A percentile compares a stretch with the other conserved stretches of the same genome.
Evolutionary conservation across 1,140 invertebrate genomes (phyloP).

Genomic region (Amyelois transitella): DNA sequence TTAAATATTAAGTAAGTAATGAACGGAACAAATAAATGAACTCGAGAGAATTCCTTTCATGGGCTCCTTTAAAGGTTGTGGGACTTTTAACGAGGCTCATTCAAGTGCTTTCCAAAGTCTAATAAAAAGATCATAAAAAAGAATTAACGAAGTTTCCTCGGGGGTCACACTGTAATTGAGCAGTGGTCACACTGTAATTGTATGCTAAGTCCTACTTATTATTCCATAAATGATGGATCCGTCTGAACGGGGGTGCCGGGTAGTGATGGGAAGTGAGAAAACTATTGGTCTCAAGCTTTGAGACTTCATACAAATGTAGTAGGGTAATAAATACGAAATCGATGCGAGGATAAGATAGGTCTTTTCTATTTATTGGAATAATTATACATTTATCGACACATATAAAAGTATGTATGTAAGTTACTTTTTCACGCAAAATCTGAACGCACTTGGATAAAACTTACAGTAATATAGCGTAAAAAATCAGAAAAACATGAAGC

Average conservation of each 20-base stretch:
- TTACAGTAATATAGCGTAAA: no score
- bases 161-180: background rate
- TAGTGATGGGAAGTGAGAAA: background rate
- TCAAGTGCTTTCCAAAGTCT: conserved; percentile 50
- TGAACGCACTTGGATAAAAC: no score
- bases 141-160: conserved; percentile 21
- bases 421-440: no score
- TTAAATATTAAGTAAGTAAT: conserved; percentile 55
- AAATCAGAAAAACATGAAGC: no score
- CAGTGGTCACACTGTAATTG: conserved; percentile 30
- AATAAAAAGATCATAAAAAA: conserved; percentile 59
- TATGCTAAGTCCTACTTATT: conserved; percentile 41
- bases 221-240: conserved; percentile 32
- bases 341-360: no score
- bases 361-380: no score
- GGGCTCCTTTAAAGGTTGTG: conserved; percentile 31
- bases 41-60: conserved; percentile 36
- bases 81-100: conserved; percentile 55
- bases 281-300: background rate
- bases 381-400: no score
- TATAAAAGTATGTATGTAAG: no score
- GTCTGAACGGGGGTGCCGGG: conserved; percentile 13
- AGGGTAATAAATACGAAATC: no score
- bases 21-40: conserved; percentile 54
- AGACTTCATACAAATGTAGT: no score